Base-by-base conservation (phyloP, 30 jellyfish, hydroid and myxozoan genomes). In the Sanderia malayensis region DNA sequence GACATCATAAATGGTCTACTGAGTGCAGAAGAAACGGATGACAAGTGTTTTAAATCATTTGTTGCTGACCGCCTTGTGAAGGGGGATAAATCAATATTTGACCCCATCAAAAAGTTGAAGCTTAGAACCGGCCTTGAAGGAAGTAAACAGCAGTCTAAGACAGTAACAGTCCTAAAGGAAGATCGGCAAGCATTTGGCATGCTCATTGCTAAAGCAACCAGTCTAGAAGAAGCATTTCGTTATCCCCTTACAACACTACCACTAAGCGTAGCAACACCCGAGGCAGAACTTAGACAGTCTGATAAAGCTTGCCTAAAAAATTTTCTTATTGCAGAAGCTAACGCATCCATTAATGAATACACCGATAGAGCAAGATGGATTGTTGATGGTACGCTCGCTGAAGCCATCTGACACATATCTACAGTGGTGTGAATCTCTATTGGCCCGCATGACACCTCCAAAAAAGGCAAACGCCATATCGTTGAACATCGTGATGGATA, bases 181-280 rank as follows among this genome's bases (percentile, higher is more conserved):
- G 87, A 76, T 76, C 8, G 87, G 29, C 86, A 74, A 74, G 78
- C 87, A 21, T 76, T 76, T 76, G 71, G 87, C 13, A 25, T 58
- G 28, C 71, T 61, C 23, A 15, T 41, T 17, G 23, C 58, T 46
- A 46, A 47, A 61, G 29, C 87, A 4, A 44, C 58, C 26, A 61
- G 70, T 57, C 29, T 62, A 18, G 63, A 53, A 73, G 85, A 73
- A 44, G 75, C 76, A 2, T 55, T 58, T 23, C 65, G 57, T 27
- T 73, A 73, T 46, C 85, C 75, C 31, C 64, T 73, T 23, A 73
- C 75, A 29, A 20, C 85, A 26, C 58, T 73, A 31, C 72, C 75
- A 32, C 55, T 49, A 41, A 22, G 59, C 53, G 47, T 71, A 19
- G 58, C 71, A 46, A 71, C 83, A 28, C n/a, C n/a, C n/a, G n/a